Percentiles rank a stretch among this genome's conserved stretches.
Conservation (phyloP, 2,888 invertebrate species). For the Heterodera filipjevi region DNA sequence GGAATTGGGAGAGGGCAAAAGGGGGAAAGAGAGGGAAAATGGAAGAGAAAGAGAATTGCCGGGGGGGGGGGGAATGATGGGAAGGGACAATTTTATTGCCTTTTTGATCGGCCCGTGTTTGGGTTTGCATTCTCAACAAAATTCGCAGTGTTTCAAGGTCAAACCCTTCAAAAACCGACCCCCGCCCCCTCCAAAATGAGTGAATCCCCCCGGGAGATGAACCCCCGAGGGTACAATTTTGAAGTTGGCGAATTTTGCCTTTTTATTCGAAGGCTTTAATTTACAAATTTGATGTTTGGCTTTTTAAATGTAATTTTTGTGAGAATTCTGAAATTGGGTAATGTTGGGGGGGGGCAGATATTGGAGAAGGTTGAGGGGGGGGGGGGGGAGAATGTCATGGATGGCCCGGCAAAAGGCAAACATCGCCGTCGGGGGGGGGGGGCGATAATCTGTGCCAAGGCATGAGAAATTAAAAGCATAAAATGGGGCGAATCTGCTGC, state of each 20-base stretch:
- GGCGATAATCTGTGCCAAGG: conserved; percentile 8
- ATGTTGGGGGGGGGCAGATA: neutral
- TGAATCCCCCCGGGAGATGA: too few relatives aligned
- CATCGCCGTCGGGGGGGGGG: neutral
- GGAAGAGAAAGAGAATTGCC: neutral
- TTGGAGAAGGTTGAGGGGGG: neutral
- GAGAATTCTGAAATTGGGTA: neutral
- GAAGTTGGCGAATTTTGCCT: neutral
- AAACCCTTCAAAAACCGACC: neutral
- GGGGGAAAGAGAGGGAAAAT: neutral
- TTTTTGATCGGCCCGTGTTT: neutral
- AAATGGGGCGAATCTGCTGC: neutral
- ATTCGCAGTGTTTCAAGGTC: conserved; percentile 8
- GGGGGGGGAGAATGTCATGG: neutral
- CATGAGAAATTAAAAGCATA: conserved; percentile 4
- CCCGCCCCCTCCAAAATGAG: neutral
- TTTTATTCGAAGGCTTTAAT: neutral
- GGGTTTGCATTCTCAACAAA: conserved; percentile 4
- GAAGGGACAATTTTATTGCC: conserved; percentile 1
- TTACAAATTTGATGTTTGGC: neutral
- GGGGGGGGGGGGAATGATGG: neutral
- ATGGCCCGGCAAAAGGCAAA: conserved; percentile 3
- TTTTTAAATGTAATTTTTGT: neutral
- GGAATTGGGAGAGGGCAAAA: neutral
- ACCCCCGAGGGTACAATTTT: neutral